Conservation (phyloP, 2,113 vertebrate species). For the Mungos mungo region DNA sequence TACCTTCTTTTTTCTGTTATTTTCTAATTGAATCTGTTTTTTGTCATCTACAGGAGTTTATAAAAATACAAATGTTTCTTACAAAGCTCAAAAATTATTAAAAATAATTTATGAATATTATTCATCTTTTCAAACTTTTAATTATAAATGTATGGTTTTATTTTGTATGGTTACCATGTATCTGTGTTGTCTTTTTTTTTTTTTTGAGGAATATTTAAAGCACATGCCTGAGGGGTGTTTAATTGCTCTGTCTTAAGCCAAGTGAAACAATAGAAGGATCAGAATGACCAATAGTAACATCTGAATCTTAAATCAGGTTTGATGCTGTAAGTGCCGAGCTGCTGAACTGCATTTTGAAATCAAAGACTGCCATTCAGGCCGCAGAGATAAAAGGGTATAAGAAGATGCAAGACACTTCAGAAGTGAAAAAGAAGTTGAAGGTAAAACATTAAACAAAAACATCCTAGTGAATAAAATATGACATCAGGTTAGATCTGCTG, state of each 20-base stretch:
- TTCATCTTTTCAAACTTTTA: not conserved
- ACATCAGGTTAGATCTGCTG: constrained; percentile 62
- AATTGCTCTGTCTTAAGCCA: not conserved
- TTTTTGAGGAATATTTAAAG: not conserved
- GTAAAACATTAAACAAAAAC: constrained; percentile 85
- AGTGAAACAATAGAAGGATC: constrained; percentile 24
- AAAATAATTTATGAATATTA: not conserved
- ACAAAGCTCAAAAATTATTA: not conserved
- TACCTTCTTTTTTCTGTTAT: not conserved
- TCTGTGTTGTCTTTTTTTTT: not conserved
- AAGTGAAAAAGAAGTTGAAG: constrained; percentile 89
- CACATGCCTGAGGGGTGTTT: not conserved
- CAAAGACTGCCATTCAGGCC: constrained; percentile 86
- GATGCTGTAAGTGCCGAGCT: constrained; percentile 88
- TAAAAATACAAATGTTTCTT: not conserved
- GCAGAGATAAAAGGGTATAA: constrained; percentile 88
- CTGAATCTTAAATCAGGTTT: constrained; percentile 86
- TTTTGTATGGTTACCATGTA: not conserved
- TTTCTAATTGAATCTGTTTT: not conserved
- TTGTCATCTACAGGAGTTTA: not conserved
- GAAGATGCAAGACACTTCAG: constrained; percentile 85
- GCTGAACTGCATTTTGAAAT: constrained; percentile 89
- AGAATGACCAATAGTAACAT: constrained; percentile 23
- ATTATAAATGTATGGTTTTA: not conserved
- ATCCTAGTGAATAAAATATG: constrained; percentile 63